Base-by-base conservation (phyloP, 53 echinoderm and acorn worm genomes). In the Antedon mediterranea region DNA sequence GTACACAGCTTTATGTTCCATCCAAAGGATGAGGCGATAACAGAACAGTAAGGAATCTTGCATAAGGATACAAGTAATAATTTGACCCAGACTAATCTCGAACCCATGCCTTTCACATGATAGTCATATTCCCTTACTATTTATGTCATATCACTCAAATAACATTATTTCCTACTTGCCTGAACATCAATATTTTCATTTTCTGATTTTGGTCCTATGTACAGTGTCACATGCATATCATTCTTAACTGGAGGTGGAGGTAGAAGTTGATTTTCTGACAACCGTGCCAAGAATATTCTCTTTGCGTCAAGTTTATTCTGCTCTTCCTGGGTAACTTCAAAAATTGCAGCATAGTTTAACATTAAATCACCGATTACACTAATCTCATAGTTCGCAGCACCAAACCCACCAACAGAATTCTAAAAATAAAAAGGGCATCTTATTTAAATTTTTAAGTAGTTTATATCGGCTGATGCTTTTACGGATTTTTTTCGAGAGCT, bases 331-430 rank as follows among this genome's bases (percentile, higher is more conserved):
- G 82, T 73, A 18, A 95, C 84, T 4, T 80, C 83, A 81, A 89
- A 95, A 32, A 95, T 77, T 89, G 89, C 91, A 8, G 71, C 41
- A 72, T 85, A 95, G 80, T 87, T 83, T 33, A 83, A 86, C 70
- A 91, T 78, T 28, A 95, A 81, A 81, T 95, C 91, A 23, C 79
- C 89, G 28, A 95, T 95, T 0, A 95, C 91, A 34, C 32, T 80
- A 41, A 94, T 94, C 84, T 94, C 94, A 43, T 79, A 79, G 85
- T 94, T 89, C 13, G 94, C 89, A 43, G 84, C 86, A 14, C 82
- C 82, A 72, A 81, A 91, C 11, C 76, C 76, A 33, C 28, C 34
- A 6, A 32, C 76, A 33, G 32, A 6, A 33, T 33, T 76, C 76
- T 76, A 34, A 28, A 76, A 76, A 76, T 0, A 33, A 33, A 32